phyloP scores from a whole-genome alignment of 2,888 invertebrate genomes.

The Eugnorisma glareosa region DNA sequence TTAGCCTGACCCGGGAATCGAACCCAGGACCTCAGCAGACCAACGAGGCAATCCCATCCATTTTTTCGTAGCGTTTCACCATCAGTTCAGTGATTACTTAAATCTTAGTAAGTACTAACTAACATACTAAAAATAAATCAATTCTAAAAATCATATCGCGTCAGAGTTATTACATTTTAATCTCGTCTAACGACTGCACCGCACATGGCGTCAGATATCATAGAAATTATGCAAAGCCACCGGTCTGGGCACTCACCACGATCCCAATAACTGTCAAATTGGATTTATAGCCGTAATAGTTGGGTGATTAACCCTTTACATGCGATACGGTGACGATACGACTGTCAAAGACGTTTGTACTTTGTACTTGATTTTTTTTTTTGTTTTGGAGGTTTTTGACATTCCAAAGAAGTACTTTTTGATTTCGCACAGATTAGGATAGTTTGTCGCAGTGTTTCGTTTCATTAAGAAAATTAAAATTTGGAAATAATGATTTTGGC shows the following conservation, averaged over 20 bases:
- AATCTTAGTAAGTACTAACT: background rate
- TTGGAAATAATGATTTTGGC: background rate
- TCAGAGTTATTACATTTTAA: constrained; percentile 51
- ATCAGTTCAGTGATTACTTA: background rate
- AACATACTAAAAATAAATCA: background rate
- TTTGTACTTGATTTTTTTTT: background rate
- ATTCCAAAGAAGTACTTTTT: background rate
- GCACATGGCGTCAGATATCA: constrained; percentile 65
- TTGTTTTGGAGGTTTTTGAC: background rate
- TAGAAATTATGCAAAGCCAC: constrained; percentile 78
- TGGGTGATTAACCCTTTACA: constrained; percentile 56
- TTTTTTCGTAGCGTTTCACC: background rate
- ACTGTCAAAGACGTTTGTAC: constrained; percentile 11
- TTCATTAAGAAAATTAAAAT: background rate
- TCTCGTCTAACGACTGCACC: constrained; percentile 54
- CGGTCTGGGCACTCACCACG: constrained; percentile 68
- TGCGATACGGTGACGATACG: constrained; percentile 57
- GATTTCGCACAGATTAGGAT: background rate
- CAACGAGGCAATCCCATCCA: too few species aligned
- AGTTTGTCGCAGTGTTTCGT: background rate
- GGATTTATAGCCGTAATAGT: constrained; percentile 75
- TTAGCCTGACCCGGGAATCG: too few species aligned
- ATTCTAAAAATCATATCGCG: constrained; percentile 27
- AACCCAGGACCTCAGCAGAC: too few species aligned
- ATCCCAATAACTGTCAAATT: constrained; percentile 73